A percentile compares a stretch with the other conserved stretches of the same genome.
Evolutionary conservation across 2,113 vertebrate species (phyloP).

Genomic region (Fukomys damarensis): DNA sequence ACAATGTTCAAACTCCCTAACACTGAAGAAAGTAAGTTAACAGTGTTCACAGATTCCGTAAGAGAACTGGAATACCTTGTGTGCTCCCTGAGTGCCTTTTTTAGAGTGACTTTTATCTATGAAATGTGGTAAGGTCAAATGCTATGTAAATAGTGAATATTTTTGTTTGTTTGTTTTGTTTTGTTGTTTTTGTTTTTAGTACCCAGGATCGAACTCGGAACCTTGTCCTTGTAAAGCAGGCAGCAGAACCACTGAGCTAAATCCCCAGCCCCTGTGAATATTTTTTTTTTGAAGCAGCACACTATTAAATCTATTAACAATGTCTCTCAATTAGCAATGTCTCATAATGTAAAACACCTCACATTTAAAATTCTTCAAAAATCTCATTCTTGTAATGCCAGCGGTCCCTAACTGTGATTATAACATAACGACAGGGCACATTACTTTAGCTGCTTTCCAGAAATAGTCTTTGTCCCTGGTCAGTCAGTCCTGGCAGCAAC

Average conservation of each 20-base stretch:
- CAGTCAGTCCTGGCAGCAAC: not conserved
- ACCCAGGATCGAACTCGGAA: too few species aligned
- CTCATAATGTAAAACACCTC: not conserved
- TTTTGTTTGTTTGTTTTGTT: too few species aligned
- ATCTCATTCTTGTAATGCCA: not conserved
- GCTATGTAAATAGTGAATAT: not conserved
- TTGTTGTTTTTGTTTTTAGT: too few species aligned
- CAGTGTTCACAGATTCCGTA: not conserved
- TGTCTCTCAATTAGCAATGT: not conserved
- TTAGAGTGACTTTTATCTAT: not conserved
- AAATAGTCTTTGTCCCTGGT: not conserved
- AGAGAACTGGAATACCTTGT: not conserved
- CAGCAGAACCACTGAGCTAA: too few species aligned
- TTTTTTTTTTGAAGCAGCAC: not conserved
- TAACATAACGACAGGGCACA: not conserved
- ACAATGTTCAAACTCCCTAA: not conserved
- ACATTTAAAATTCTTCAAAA: constrained; percentile 26
- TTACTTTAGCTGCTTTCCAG: not conserved
- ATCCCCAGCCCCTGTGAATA: too few species aligned
- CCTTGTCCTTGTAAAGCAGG: too few species aligned
- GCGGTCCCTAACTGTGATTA: not conserved
- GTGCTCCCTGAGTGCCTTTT: not conserved
- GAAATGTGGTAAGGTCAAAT: not conserved
- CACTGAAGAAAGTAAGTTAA: constrained; percentile 12
- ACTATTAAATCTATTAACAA: not conserved